Base-by-base conservation (phyloP, 2,797 vertebrate species). In the Mionectes olivaceus region DNA sequence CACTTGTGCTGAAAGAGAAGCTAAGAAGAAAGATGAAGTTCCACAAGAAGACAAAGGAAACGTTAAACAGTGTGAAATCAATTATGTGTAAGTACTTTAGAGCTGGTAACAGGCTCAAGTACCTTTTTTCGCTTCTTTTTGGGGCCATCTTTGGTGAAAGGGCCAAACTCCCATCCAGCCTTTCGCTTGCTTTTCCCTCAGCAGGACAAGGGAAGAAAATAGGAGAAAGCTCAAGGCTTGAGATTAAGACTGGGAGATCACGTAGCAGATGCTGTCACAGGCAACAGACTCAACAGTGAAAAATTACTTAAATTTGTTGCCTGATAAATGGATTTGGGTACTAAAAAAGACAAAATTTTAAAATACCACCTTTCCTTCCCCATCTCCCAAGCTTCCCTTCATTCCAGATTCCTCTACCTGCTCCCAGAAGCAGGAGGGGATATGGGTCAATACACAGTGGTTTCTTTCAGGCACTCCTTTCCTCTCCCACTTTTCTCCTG, bases 41-140 rank as follows among this genome's bases (percentile, higher is more conserved):
- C 98, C 99, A n/a, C 99, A 99, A 59, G 99, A 99, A 97, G 99
- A 99, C 97, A 97, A 99, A 96, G 99, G 99, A 91, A 99, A 99
- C 5, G 99, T 99, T 91, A 99, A 99, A 95, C 98, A 98, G 68
- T 99, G 99, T 94, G 99, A 99, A 98, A 90, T 99, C 97, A 99
- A 98, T 97, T 99, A 99, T 1, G 99, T 99, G 99, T 99, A 98
- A 0, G 99, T 99, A 95, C n/a, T 76, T 79, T 22, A 83, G 41
- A 84, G 44, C 60, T 65, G 43, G 57, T 70, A 71, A 65, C 41
- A 15, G 94, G 35, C 28, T 94, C 37, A n/a, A 43, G 11, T 65
- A 14, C 19, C 6, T 13, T 80, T 56, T 64, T 68, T 50, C 3
- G 2, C 21, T 69, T 84, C 24, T 59, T 2, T 44, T 16, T 47